Base-by-base conservation (phyloP, 2,113 vertebrate species). In the Equus quagga region DNA sequence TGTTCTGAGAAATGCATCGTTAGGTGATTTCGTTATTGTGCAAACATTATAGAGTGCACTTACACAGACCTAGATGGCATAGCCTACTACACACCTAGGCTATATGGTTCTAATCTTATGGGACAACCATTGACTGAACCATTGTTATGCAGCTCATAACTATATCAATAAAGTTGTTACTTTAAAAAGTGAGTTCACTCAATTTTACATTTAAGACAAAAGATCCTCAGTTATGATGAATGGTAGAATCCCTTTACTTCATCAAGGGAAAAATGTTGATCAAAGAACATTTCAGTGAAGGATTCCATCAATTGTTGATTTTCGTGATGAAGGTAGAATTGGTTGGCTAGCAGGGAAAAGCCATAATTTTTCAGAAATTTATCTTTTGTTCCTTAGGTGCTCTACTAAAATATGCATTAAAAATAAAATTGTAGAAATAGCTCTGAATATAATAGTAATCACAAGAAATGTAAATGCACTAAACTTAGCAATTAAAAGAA, bases 351-450 rank as follows among this genome's bases (percentile, higher is more conserved):
- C 95, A 99, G 99, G 7, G 99, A 99, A 98, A 99, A 99, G 88
- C 99, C 99, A 44, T 99, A 99, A 95, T 99, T 99, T 98, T 99
- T 99, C 97, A 99, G 98, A 96, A 99, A 99, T 83, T 99, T 99
- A 98, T 99, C 99, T 96, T 99, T 97, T 99, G 99, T 96, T 99
- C 99, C 83, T 99, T 99, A 51, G 97, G 98, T 96, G 99, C 99
- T 98, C 99, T 99, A 97, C 96, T 99, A 98, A 99, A 99, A 98
- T 99, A 99, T 2, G 99, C 99, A 97, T 99, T 93, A 19, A 65
- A 76, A n/a, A n/a, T 70, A 69, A 69, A 15, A 33, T 36, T 84
- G 26, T 93, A 72, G 67, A 56, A 87, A 54, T 54, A 62, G 80
- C 60, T 51, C 84, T 70, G 51, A 70, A 60, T 88, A 88, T 88